Evolutionary conservation across 2,888 invertebrate species (phyloP), one percentile per base, ranked within the genome.

Genomic region (Strigamia transsilvanica): DNA sequence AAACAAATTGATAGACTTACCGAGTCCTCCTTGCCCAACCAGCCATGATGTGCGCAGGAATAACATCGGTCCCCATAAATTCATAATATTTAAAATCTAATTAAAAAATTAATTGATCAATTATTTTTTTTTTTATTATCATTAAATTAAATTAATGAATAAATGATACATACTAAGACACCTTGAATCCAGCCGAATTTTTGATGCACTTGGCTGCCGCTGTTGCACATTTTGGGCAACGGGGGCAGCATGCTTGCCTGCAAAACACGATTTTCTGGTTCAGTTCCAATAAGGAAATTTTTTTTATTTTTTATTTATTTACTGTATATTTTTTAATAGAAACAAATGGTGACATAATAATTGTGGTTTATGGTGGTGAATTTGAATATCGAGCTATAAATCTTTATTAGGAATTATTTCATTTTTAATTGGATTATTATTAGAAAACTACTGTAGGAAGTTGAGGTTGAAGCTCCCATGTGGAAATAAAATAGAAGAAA

Each of bases 141-240:
- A 38, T 3, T 32, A 78, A 81, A 23, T 27, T 32, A 73, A n/a
- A n/a, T n/a, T n/a, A n/a, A n/a, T n/a, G n/a, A n/a, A 32, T 73
- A 42, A 7, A 27, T 12, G 13, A 27, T 18, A 42, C 95, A 94
- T 89, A 96, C 94, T 83, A 96, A 90, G n/a, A 96, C 95, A n/a
- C 96, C 96, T 88, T 93, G 90, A 86, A 96, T 95, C 96, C 96
- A 96, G 89, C 96, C 96, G 87, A 96, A 89, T 88, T 96, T 96
- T 85, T 95, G 92, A 80, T 83, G 83, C 34, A 18, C 83, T 61
- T 83, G 82, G 9, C 21, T 61, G 15, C 13, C 80, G 18, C 6
- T 18, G 13, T 21, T 61, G 21, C 13, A 27, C 13, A 73, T 32
- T 73, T 32, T 46, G 27, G n/a, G 46, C 34, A 41, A 46, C 2